These are phyloP conservation scores for Scolopax rusticola DNA, from an alignment of 2,797 vertebrate genomes.

Conservation along the genomic window DNA sequence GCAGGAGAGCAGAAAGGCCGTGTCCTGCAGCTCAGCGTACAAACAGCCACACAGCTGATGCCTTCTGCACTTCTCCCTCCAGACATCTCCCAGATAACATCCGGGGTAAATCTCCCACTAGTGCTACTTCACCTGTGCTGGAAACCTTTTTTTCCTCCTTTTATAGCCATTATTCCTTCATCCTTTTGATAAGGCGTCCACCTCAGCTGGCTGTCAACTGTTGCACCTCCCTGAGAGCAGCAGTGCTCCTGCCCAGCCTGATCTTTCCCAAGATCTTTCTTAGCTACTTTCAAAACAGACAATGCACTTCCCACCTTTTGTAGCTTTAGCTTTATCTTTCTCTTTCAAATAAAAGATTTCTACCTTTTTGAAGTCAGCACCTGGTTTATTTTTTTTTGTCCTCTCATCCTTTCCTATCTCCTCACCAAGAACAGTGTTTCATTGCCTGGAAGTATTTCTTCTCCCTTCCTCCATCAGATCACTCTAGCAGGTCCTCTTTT, in stretches of 20 bases:
- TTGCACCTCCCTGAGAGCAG: slow-evolving; percentile 4
- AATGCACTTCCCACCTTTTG: slow-evolving; percentile 13
- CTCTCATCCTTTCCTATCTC: not conserved
- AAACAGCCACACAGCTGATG: not conserved
- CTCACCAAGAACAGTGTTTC: not conserved
- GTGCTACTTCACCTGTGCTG: not conserved
- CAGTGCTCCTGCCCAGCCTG: not conserved
- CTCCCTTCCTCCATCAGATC: not conserved
- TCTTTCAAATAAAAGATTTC: slow-evolving; percentile 13
- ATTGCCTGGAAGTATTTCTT: not conserved
- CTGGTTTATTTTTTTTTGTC: not conserved
- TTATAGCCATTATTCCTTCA: not conserved
- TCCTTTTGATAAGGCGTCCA: not conserved
- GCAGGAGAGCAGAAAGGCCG: not conserved
- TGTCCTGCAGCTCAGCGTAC: not conserved
- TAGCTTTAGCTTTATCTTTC: not conserved
- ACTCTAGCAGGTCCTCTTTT: not conserved
- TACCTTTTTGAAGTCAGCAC: not conserved
- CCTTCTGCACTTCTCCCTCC: not conserved
- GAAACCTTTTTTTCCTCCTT: not conserved
- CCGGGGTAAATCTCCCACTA: not conserved
- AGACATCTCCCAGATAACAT: not conserved
- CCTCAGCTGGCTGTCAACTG: not conserved
- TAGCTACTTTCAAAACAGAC: slow-evolving; percentile 24
- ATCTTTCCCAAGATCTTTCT: slow-evolving; percentile 21